phyloP scores from a whole-genome alignment of 2,888 invertebrate species.

The Lucinisca nassula region DNA sequence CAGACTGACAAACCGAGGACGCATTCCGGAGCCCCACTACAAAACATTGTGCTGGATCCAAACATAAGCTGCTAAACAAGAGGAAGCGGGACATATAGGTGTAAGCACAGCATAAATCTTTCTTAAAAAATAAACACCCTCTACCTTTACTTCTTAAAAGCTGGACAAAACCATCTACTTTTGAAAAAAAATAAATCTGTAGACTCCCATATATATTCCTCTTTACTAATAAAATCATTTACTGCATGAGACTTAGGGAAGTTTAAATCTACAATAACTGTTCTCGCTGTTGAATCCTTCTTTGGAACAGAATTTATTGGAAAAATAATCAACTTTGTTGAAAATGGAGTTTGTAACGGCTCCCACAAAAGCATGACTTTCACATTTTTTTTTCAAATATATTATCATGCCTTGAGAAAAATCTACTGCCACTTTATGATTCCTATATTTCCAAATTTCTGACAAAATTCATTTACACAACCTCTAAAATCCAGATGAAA shows the following conservation, averaged over 20 bases:
- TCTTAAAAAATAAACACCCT: slow-evolving; percentile 12
- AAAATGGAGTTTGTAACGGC: too few species aligned
- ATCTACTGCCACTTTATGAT: too few species aligned
- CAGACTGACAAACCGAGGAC: neutral
- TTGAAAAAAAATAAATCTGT: neutral
- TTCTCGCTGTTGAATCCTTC: neutral
- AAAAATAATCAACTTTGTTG: too few species aligned
- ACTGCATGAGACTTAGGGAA: neutral
- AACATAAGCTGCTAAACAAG: slow-evolving; percentile 1
- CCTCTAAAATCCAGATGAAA: too few species aligned
- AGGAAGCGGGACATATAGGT: neutral
- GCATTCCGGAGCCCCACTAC: neutral
- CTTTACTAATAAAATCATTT: slow-evolving; percentile 12
- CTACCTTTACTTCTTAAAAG: slow-evolving; percentile 4
- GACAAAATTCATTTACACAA: too few species aligned
- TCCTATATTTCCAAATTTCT: too few species aligned
- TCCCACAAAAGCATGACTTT: too few species aligned
- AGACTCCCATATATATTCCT: slow-evolving; percentile 4
- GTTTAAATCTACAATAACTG: slow-evolving; percentile 1
- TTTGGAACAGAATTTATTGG: too few species aligned
- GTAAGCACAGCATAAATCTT: slow-evolving; percentile 19
- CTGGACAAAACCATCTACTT: slow-evolving; percentile 24
- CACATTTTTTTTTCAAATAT: too few species aligned
- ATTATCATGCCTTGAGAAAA: too few species aligned
- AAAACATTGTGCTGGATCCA: neutral